These are phyloP conservation scores for Saturnia japonica DNA, from an alignment of 2,888 invertebrate species.

Conservation along the genomic window DNA sequence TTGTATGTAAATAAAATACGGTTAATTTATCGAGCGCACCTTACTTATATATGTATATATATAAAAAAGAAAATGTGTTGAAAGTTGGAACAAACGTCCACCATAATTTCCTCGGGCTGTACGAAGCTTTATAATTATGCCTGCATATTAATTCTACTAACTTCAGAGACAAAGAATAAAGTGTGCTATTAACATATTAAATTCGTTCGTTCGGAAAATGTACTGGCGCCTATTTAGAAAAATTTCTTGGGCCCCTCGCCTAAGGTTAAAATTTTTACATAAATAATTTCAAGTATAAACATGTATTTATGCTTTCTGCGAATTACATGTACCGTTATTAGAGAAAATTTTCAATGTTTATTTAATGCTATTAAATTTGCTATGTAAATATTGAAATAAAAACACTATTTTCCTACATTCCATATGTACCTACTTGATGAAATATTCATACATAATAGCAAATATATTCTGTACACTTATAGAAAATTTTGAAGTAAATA, in stretches of 20 bases:
- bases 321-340: background rate
- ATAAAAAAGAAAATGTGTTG: background rate
- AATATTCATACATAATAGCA: background rate
- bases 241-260: background rate
- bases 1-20: background rate
- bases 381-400: too few species aligned
- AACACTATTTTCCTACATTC: too few species aligned
- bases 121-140: constrained; percentile 49
- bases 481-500: too few species aligned
- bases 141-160: constrained; percentile 52
- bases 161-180: constrained; percentile 42
- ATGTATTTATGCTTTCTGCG: background rate
- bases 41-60: background rate
- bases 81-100: constrained; percentile 10
- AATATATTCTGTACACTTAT: background rate
- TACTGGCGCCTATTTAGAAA: constrained; percentile 29
- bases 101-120: background rate
- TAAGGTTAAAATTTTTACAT: background rate
- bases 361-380: background rate
- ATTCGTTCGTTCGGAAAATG: constrained; percentile 35
- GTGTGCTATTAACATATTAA: constrained; percentile 51
- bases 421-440: too few species aligned
- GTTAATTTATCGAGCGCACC: background rate
- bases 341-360: background rate
- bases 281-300: background rate